A percentile compares a stretch with the other conserved stretches of the same genome.
Evolutionary conservation across 2,888 invertebrate genomes (phyloP).

Genomic region (Leptinotarsa haldemani): DNA sequence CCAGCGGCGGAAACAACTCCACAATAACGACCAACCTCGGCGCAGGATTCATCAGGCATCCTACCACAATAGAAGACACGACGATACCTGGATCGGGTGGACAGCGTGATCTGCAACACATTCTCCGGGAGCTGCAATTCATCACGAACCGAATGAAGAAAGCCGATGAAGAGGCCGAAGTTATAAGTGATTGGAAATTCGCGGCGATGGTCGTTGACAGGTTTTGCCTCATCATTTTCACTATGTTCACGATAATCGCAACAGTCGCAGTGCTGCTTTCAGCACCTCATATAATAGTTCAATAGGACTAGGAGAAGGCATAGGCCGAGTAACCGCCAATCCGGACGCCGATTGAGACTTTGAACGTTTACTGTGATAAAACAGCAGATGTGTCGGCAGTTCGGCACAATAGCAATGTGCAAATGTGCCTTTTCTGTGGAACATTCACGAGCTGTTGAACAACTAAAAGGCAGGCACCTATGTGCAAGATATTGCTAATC

Average conservation of each 20-base stretch:
- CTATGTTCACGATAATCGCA: conserved; percentile 92
- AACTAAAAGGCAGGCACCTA: conserved; percentile 66
- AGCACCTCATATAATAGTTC: conserved; percentile 95
- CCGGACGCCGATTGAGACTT: conserved; percentile 47
- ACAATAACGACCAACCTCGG: conserved; percentile 63
- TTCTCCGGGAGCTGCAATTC: conserved; percentile 92
- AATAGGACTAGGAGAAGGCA: conserved; percentile 68
- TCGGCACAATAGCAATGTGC: conserved; percentile 64
- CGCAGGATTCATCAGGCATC: conserved; percentile 73
- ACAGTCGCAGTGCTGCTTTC: conserved; percentile 91
- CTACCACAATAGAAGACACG: conserved; percentile 82
- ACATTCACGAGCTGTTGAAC: conserved; percentile 64
- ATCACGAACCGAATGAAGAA: conserved; percentile 95
- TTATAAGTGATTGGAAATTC: conserved; percentile 97
- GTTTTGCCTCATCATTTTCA: conserved; percentile 96
- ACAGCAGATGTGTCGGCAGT: conserved; percentile 64
- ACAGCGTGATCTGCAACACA: conserved; percentile 89
- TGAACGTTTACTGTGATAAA: conserved; percentile 66
- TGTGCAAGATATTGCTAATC: conserved; percentile 58
- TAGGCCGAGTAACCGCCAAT: conserved; percentile 15
- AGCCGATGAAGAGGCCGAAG: conserved; percentile 92
- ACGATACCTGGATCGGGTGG: conserved; percentile 69
- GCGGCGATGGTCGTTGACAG: conserved; percentile 98
- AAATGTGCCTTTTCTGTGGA: conserved; percentile 64
- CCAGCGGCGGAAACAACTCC: conserved; percentile 58